Evolutionary conservation across 2,797 vertebrate species (phyloP).

Genomic region (Agapornis canus): DNA sequence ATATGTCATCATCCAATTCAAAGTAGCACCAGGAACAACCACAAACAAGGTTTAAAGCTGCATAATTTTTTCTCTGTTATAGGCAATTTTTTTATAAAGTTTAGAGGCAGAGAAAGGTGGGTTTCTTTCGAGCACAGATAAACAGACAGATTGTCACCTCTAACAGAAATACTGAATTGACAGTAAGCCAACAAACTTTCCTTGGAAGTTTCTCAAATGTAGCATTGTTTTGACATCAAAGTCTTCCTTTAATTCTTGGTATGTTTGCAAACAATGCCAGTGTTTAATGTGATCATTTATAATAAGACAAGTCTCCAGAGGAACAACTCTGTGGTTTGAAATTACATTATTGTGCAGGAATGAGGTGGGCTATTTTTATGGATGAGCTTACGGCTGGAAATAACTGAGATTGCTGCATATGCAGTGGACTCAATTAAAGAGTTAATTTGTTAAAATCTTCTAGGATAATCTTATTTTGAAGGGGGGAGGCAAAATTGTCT

Average conservation of each 20-base stretch:
- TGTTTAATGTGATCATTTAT: background rate
- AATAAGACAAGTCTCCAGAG: background rate
- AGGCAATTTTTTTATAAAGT: background rate
- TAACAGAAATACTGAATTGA: background rate
- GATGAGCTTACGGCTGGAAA: slow-evolving; percentile 8
- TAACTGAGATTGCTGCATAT: slow-evolving; percentile 1
- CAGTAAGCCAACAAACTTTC: background rate
- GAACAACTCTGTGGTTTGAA: background rate
- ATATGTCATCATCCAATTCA: background rate
- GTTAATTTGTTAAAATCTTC: slow-evolving; percentile 25
- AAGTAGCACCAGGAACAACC: background rate
- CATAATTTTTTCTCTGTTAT: background rate
- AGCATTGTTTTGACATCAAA: background rate
- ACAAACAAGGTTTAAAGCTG: background rate
- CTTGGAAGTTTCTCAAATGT: background rate
- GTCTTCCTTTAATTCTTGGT: background rate
- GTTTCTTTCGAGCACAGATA: background rate
- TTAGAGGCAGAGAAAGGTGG: background rate
- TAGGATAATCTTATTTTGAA: slow-evolving; percentile 23
- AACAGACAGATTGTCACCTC: background rate
- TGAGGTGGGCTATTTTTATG: slow-evolving; percentile 13
- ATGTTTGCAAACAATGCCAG: background rate
- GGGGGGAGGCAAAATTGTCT: slow-evolving; percentile 10
- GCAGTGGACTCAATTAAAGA: background rate
- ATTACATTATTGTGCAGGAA: background rate